Evolutionary conservation across 2,113 vertebrate species (phyloP).

Genomic region (Sinocyclocheilus grahami): DNA sequence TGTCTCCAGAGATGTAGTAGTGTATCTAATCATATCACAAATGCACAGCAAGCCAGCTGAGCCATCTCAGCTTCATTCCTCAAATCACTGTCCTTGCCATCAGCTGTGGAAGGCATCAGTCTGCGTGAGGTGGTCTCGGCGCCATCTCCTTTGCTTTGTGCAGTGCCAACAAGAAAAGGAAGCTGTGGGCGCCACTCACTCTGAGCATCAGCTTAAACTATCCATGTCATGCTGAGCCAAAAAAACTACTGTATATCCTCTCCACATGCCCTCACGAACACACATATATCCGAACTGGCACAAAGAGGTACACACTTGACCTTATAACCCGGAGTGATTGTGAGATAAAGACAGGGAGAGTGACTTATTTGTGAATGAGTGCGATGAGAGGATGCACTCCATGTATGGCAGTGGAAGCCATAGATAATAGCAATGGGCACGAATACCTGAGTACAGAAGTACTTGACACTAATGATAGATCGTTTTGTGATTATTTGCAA

Average conservation of each 20-base stretch:
- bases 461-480: neutral
- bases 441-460: neutral
- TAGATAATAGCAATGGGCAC: neutral
- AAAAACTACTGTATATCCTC: conserved; percentile 27
- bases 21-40: neutral
- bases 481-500: neutral
- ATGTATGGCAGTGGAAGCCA: neutral
- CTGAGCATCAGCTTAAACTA: conserved; percentile 52
- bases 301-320: conserved; percentile 35
- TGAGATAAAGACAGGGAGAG: conserved; percentile 1
- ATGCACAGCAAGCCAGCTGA: neutral
- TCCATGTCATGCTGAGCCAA: conserved; percentile 46
- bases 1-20: neutral
- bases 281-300: conserved; percentile 66
- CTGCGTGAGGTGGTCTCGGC: conserved; percentile 48
- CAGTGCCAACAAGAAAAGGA: conserved; percentile 64
- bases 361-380: conserved; percentile 41
- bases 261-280: conserved; percentile 22
- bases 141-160: conserved; percentile 64
- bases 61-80: neutral
- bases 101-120: conserved; percentile 49
- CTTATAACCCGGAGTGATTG: conserved; percentile 10
- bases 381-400: neutral
- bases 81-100: neutral
- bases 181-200: conserved; percentile 55